Evolutionary conservation across 2,797 vertebrate genomes (phyloP).

Genomic region (Phoebastria nigripes): DNA sequence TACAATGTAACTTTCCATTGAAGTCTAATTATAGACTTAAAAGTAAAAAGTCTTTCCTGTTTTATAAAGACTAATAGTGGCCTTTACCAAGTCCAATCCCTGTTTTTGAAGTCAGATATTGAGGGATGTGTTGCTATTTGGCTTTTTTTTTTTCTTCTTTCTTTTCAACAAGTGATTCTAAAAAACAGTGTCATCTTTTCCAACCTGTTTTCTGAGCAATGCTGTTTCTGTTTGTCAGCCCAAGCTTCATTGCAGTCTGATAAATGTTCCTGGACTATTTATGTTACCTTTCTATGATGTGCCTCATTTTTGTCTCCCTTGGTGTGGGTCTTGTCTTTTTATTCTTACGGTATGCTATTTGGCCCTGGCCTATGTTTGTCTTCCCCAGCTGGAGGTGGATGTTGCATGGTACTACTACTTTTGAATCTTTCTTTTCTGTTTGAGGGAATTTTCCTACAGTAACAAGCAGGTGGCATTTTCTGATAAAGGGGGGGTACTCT

Average conservation of each 20-base stretch:
- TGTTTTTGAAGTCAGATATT: conserved; percentile 34
- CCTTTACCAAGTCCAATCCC: conserved; percentile 14
- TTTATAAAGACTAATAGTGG: conserved; percentile 48
- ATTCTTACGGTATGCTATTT: background rate
- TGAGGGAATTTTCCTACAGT: background rate
- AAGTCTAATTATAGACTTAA: conserved; percentile 57
- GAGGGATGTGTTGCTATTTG: background rate
- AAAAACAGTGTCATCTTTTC: background rate
- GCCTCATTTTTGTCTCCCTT: background rate
- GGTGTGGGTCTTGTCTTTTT: background rate
- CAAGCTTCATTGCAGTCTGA: background rate
- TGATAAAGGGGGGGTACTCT: background rate
- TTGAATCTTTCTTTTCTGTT: background rate
- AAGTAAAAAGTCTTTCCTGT: conserved; percentile 33
- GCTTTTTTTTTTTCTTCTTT: background rate
- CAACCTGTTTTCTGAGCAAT: background rate
- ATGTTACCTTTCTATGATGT: background rate
- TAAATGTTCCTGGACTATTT: background rate
- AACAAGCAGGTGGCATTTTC: background rate
- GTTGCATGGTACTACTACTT: background rate
- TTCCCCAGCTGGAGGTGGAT: background rate
- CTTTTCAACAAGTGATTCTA: background rate
- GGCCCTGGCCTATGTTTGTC: background rate
- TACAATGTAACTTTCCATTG: conserved; percentile 61
- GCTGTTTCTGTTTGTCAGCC: background rate